Conservation (phyloP, 2,113 vertebrate genomes). For the Eublepharis macularius region DNA sequence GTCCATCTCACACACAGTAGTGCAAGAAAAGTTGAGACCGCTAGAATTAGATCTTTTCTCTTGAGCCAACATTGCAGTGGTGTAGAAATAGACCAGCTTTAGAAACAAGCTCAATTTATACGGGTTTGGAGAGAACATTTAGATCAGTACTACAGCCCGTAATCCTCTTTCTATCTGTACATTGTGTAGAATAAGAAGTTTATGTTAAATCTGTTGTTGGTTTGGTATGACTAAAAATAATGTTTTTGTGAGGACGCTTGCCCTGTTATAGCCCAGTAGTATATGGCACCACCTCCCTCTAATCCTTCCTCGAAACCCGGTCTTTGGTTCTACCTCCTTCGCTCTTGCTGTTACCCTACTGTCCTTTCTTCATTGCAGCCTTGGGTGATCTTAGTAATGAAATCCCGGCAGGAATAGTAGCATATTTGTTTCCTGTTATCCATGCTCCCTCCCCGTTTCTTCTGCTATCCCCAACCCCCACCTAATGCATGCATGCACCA, state of each 20-base stretch:
- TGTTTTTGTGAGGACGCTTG: background rate
- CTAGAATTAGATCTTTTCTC: background rate
- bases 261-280: background rate
- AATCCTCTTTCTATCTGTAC: background rate
- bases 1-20: accelerated
- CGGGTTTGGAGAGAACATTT: background rate
- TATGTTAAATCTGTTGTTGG: background rate
- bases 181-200: background rate
- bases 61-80: background rate
- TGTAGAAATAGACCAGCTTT: background rate
- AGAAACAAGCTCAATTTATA: no score
- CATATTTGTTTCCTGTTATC: no score
- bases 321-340: no score
- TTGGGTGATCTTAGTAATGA: no score
- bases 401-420: no score
- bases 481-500: no score
- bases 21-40: no score
- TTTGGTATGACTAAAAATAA: background rate
- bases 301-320: no score
- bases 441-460: no score
- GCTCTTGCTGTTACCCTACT: no score
- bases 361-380: no score
- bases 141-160: background rate
- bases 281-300: background rate
- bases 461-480: no score